Evolutionary conservation across 2,797 vertebrate genomes (phyloP), one percentile per base, ranked within the genome.

Genomic region (Lepus oiostolus): DNA sequence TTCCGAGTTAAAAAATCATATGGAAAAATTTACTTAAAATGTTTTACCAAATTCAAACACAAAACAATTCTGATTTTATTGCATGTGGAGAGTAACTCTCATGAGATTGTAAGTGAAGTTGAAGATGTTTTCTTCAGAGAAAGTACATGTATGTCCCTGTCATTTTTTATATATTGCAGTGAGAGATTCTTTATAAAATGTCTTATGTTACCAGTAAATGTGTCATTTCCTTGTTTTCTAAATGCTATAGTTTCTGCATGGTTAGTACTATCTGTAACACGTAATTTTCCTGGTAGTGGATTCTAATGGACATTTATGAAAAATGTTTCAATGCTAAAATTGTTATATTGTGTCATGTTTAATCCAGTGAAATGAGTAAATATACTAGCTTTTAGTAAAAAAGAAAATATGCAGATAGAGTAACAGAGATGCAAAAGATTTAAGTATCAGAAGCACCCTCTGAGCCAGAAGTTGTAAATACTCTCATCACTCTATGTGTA

Each of bases 231-330:
- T 71, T 90, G 2, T 68, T 80, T 83, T 68, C 28, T 90, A 38
- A 84, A 63, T 75, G 58, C n/a, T 81, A 7, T 1, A 42, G 17
- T 76, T 95, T 89, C 42, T n/a, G 17, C 2, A 21, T 85, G 35
- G 65, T 77, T 76, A 62, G 16, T 63, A 85, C 60, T 76, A 7
- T 42, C 72, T 89, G 50, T 74, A 77, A 32, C 52, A 71, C 62
- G 50, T 85, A 19, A 74, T 85, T 92, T 94, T 94, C 22, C 42
- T 72, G 79, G 30, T 1, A 52, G 38, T 76, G 14, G 1, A 30
- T 90, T 95, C 95, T 83, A 86, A 83, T 21, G 84, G 83, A 92
- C 62, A 52, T 90, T 71, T 74, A 52, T 80, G 67, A n/a, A 71
- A 28, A 94, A 65, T 84, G 72, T 77, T 92, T 92, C 62, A 87